Percentiles rank a stretch among this genome's conserved stretches.
phyloP scores from a whole-genome alignment of 2,888 invertebrate species.

The Apamea anceps region DNA sequence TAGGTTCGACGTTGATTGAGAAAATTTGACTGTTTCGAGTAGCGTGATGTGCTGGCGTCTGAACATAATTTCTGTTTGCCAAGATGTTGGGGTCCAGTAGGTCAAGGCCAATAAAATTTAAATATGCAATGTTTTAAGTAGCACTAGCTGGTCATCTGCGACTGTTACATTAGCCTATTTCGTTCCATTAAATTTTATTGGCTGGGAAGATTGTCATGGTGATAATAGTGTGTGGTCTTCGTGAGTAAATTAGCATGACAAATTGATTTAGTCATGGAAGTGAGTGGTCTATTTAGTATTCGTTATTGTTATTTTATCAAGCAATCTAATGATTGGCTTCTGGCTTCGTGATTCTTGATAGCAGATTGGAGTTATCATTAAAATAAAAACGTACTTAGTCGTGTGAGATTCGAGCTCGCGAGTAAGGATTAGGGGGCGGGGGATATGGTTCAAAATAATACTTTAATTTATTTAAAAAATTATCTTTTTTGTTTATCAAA shows the following conservation, averaged over 20 bases:
- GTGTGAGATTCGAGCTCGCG: neutral
- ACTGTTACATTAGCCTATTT: slow-evolving; percentile 51
- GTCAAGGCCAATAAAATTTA: slow-evolving; percentile 61
- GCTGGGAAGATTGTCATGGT: slow-evolving; percentile 53
- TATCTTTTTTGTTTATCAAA: neutral
- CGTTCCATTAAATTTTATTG: slow-evolving; percentile 59
- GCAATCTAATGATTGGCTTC: slow-evolving; percentile 18
- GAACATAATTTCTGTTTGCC: neutral
- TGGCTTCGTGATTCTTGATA: slow-evolving; percentile 5
- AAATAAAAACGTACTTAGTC: neutral
- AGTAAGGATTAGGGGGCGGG: neutral
- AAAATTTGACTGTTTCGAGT: too few relatives aligned
- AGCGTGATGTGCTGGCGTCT: too few relatives aligned
- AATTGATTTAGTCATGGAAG: slow-evolving; percentile 34
- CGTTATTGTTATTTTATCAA: slow-evolving; percentile 43
- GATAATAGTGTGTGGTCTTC: slow-evolving; percentile 48
- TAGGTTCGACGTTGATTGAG: too few relatives aligned
- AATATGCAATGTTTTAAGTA: slow-evolving; percentile 52
- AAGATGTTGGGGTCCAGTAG: slow-evolving; percentile 17
- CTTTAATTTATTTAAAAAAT: neutral
- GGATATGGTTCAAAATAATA: neutral
- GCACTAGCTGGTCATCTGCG: slow-evolving; percentile 39
- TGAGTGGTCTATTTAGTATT: slow-evolving; percentile 31
- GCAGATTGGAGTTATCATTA: neutral
- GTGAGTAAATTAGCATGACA: slow-evolving; percentile 49